Conservation (phyloP, 2,113 vertebrate species). For the Lathamus discolor region DNA sequence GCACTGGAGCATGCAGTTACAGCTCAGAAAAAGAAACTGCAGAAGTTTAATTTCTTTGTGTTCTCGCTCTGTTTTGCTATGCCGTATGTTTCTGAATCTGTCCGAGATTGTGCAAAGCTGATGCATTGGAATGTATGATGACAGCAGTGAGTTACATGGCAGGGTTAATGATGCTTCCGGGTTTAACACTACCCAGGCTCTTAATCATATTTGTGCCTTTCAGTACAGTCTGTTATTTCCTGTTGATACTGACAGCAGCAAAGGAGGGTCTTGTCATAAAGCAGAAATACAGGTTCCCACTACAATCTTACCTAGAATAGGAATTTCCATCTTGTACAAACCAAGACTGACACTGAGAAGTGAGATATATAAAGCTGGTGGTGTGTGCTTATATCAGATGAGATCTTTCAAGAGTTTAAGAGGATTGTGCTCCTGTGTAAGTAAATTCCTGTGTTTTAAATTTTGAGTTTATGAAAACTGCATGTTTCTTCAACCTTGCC, state of each 20-base stretch:
- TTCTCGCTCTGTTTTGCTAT: neutral
- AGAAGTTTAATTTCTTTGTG: neutral
- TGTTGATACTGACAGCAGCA: neutral
- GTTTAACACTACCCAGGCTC: neutral
- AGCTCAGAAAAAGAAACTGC: neutral
- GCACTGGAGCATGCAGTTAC: neutral
- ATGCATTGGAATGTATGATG: neutral
- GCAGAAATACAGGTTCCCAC: constrained; percentile 47
- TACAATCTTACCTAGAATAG: neutral
- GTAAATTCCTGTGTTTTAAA: constrained; percentile 19
- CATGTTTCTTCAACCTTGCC: neutral
- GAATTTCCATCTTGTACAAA: constrained; percentile 33
- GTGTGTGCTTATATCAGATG: neutral
- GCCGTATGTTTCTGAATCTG: accelerated
- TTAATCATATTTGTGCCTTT: neutral
- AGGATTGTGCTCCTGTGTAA: constrained; percentile 13
- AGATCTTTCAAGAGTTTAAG: neutral
- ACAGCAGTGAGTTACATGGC: neutral
- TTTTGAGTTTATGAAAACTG: neutral
- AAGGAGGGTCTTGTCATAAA: neutral
- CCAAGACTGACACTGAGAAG: neutral
- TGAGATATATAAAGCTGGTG: constrained; percentile 30
- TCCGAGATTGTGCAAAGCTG: neutral
- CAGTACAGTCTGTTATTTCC: constrained; percentile 23
- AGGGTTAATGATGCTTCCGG: neutral